These are phyloP conservation scores for Schmidtea mediterranea DNA, from an alignment of 1,140 invertebrate genomes.

Conservation along the genomic window DNA sequence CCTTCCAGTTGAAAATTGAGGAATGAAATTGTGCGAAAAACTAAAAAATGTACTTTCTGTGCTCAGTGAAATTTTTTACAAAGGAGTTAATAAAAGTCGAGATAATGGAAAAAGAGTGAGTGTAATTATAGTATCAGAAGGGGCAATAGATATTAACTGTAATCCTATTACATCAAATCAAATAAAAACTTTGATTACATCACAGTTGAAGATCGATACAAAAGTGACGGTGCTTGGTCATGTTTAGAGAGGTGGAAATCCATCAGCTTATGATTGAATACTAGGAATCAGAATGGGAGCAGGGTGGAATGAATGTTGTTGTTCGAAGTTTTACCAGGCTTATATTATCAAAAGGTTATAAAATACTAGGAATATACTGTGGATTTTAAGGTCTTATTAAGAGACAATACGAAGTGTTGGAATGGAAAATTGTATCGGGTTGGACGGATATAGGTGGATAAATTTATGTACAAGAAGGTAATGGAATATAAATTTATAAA, in stretches of 20 bases:
- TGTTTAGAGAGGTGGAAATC: slow-evolving; percentile 81
- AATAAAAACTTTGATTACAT: slow-evolving; percentile 55
- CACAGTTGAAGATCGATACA: slow-evolving; percentile 73
- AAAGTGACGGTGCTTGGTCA: slow-evolving; percentile 88
- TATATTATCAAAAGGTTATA: slow-evolving; percentile 53
- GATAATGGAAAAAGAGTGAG: slow-evolving; percentile 70
- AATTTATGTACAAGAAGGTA: too few relatives aligned
- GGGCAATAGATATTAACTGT: slow-evolving; percentile 40
- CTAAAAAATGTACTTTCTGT: slow-evolving; percentile 62
- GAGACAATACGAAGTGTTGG: slow-evolving; percentile 39
- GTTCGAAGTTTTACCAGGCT: slow-evolving; percentile 28
- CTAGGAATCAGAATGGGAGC: slow-evolving; percentile 86
- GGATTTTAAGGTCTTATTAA: slow-evolving; percentile 70
- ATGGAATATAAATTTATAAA: too few relatives aligned
- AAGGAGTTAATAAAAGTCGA: slow-evolving; percentile 39
- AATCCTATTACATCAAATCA: slow-evolving; percentile 68
- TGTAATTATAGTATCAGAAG: slow-evolving; percentile 93
- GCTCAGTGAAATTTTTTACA: slow-evolving; percentile 7
- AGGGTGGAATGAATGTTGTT: slow-evolving; percentile 89
- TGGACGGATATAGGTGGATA: too few relatives aligned
- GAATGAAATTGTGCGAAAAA: slow-evolving; percentile 63
- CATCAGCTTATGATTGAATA: slow-evolving; percentile 93
- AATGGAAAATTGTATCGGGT: slow-evolving; percentile 33
- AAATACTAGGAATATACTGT: slow-evolving; percentile 58
- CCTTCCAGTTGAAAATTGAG: slow-evolving; percentile 67